Base-by-base conservation (phyloP, 1,140 invertebrate genomes). In the Oreohelix idahoensis region DNA sequence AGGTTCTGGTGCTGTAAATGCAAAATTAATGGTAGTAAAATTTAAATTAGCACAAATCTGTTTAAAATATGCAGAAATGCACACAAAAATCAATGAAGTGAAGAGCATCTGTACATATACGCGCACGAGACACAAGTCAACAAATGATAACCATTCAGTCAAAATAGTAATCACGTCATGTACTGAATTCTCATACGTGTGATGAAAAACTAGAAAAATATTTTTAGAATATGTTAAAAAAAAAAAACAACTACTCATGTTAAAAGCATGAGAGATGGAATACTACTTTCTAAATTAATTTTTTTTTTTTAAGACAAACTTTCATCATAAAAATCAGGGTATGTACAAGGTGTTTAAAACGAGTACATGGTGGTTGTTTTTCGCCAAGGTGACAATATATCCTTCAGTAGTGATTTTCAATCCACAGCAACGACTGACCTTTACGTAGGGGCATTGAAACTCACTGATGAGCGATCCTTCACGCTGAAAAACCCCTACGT, bases 301-400 rank as follows among this genome's bases (percentile, higher is more conserved):
- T n/a, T n/a, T n/a, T n/a, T n/a, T 35, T 66, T 35, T 51, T 42
- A 29, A 45, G 42, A 45, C 15, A 39, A 26, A 23, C 15, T 23
- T 35, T 45, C 38, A 35, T 26, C 8, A n/a, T 70, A 23, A 39
- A 42, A 49, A 71, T 87, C 90, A 92, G 81, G 87, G 87, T 53
- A 98, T 97, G 94, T 97, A 98, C 88, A 98, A 95, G 66, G 97
- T 98, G 94, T 98, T 97, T 89, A 99, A 94, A 89, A 99, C 96
- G 91, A 99, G 95, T 87, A 99, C 97, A 93, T 98, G 97, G 93
- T 99, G 97, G 94, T 99, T 99, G 94, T 98, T 99, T 94, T 99
- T 98, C 89, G 98, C 98, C 92, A 99, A 93, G 78, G 98, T 99
- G 86, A 99, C 97, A 85, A 99, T 96, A 93, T 97, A 98, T 79